A percentile compares a stretch with the other conserved stretches of the same genome.
These are phyloP conservation scores for Toxostoma redivivum DNA, from an alignment of 2,113 vertebrate genomes.

Conservation along the genomic window DNA sequence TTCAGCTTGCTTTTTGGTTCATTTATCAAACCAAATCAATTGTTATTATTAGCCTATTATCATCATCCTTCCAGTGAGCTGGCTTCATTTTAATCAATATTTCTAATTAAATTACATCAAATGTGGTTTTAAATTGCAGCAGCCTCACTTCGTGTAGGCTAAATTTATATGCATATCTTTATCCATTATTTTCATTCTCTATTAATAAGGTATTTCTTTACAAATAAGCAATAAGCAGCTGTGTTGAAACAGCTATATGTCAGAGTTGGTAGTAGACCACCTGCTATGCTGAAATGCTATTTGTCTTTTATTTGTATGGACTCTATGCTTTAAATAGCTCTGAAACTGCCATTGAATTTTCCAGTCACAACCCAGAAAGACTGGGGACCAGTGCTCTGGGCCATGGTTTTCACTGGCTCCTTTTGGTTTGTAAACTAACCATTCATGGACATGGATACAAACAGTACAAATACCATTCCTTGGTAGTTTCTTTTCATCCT, in stretches of 20 bases:
- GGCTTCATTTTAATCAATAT: slow-evolving; percentile 57
- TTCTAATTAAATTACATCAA: slow-evolving; percentile 61
- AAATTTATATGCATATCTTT: neutral
- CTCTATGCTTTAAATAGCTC: neutral
- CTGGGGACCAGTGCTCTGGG: neutral
- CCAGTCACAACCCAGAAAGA: neutral
- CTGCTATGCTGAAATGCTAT: neutral
- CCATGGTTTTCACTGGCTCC: neutral
- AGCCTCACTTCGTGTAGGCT: neutral
- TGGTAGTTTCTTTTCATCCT: neutral
- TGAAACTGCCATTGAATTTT: neutral
- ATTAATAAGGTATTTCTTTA: neutral
- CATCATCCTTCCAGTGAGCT: slow-evolving; percentile 36
- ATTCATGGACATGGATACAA: neutral
- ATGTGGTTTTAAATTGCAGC: slow-evolving; percentile 7
- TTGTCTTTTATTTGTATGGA: neutral
- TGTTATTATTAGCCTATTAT: slow-evolving; percentile 63
- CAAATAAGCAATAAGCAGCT: neutral
- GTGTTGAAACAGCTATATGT: neutral
- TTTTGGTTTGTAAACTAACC: neutral
- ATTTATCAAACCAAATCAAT: slow-evolving; percentile 55
- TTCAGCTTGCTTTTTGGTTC: neutral
- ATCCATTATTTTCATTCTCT: neutral
- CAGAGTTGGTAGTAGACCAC: neutral
- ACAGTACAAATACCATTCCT: neutral